These are phyloP conservation scores for Anguilla anguilla DNA, from an alignment of 2,797 vertebrate genomes.

Conservation along the genomic window DNA sequence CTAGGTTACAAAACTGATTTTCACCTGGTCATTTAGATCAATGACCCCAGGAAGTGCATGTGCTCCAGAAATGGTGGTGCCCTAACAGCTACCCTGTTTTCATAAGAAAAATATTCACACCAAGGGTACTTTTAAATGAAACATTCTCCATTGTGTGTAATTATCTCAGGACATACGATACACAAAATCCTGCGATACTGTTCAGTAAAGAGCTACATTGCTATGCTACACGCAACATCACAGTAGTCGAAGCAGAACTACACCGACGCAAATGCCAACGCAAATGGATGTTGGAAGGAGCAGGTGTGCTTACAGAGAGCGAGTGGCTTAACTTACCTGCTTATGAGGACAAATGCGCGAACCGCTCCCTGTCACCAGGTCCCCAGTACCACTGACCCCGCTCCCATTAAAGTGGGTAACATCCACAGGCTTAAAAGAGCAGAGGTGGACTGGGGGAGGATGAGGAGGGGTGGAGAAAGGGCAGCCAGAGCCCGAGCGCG, in stretches of 20 bases:
- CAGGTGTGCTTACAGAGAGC: background rate
- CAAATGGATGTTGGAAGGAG: background rate
- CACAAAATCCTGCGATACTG: background rate
- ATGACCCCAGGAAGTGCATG: background rate
- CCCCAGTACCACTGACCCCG: constrained; percentile 54
- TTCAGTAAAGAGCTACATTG: background rate
- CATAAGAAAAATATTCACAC: background rate
- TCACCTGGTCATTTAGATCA: background rate
- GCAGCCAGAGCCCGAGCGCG: constrained; percentile 47
- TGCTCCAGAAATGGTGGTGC: background rate
- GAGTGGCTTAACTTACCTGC: constrained; percentile 67
- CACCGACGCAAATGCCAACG: background rate
- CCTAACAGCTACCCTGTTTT: background rate
- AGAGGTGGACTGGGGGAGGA: constrained; percentile 50
- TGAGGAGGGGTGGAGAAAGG: constrained; percentile 45
- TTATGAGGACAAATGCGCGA: constrained; percentile 69
- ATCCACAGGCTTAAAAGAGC: constrained; percentile 59
- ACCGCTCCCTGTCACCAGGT: constrained; percentile 68
- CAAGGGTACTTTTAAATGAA: background rate
- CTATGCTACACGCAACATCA: background rate
- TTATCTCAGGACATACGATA: too few relatives aligned
- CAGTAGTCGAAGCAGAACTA: background rate
- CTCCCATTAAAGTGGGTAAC: constrained; percentile 71
- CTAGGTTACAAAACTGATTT: background rate
- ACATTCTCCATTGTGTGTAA: background rate